A percentile compares a stretch with the other conserved stretches of the same genome.
Evolutionary conservation across 2,113 vertebrate species (phyloP).

Genomic region (Corvus hawaiiensis): DNA sequence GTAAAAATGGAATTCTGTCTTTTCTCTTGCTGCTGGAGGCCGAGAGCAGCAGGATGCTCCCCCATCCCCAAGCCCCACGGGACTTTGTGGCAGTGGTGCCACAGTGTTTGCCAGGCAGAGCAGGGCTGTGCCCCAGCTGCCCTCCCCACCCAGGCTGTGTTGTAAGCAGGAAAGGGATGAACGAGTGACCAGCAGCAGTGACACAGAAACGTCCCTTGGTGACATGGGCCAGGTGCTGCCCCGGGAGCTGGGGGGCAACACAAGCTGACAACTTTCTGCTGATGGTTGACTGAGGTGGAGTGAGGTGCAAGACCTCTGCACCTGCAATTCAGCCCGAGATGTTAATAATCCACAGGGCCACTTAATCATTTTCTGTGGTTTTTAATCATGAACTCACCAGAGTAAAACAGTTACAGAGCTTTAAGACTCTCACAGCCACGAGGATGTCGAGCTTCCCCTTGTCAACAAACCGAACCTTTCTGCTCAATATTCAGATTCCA

Average conservation of each 20-base stretch:
- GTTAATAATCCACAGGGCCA: background rate
- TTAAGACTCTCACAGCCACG: accelerated
- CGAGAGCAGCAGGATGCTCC: accelerated
- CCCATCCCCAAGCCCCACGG: background rate
- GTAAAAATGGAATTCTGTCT: background rate
- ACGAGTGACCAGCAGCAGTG: background rate
- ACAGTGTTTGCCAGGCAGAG: background rate
- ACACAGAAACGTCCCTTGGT: accelerated
- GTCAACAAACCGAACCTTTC: background rate
- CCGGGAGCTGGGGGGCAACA: background rate
- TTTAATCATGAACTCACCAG: background rate
- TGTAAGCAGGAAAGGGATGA: background rate
- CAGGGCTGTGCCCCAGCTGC: background rate
- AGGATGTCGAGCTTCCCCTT: background rate
- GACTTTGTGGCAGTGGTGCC: background rate
- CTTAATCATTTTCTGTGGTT: background rate
- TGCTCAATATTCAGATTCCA: background rate
- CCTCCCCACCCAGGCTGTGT: background rate
- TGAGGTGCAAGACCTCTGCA: background rate
- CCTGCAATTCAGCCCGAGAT: background rate
- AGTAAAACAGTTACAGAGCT: background rate
- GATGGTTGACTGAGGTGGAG: background rate
- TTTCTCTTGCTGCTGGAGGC: accelerated
- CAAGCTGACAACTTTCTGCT: background rate
- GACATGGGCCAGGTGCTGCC: accelerated